Conservation (phyloP, 2,113 vertebrate genomes). For the Mustela nigripes region DNA sequence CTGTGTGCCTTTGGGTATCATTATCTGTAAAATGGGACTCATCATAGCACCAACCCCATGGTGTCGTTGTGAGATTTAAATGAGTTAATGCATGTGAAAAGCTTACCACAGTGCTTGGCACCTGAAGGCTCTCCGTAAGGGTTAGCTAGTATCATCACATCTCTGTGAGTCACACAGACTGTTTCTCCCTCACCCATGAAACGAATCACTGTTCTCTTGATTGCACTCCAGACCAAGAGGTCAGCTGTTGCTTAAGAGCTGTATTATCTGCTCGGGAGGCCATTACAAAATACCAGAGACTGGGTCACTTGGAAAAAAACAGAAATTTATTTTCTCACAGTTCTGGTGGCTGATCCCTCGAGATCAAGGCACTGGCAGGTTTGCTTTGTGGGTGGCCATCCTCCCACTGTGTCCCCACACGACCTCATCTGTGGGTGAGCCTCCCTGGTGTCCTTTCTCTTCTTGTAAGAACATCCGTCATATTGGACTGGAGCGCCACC, state of each 20-base stretch:
- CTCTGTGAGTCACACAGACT: background rate
- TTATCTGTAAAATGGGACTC: background rate
- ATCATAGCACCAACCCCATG: background rate
- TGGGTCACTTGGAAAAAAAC: background rate
- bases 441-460: background rate
- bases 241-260: background rate
- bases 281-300: background rate
- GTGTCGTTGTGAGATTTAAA: background rate
- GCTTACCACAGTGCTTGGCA: background rate
- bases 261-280: background rate
- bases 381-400: background rate
- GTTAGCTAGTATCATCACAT: background rate
- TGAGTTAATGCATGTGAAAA: background rate
- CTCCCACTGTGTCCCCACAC: background rate
- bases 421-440: background rate
- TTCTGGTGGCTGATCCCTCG: background rate
- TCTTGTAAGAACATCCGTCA: background rate
- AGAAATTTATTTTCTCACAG: background rate
- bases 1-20: background rate
- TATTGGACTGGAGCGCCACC: background rate
- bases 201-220: background rate
- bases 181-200: background rate
- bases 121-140: background rate
- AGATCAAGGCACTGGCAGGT: background rate
- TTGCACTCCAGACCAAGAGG: constrained; percentile 13